Conservation (phyloP, 1,140 invertebrate species). For the Heliconius eleuchia region DNA sequence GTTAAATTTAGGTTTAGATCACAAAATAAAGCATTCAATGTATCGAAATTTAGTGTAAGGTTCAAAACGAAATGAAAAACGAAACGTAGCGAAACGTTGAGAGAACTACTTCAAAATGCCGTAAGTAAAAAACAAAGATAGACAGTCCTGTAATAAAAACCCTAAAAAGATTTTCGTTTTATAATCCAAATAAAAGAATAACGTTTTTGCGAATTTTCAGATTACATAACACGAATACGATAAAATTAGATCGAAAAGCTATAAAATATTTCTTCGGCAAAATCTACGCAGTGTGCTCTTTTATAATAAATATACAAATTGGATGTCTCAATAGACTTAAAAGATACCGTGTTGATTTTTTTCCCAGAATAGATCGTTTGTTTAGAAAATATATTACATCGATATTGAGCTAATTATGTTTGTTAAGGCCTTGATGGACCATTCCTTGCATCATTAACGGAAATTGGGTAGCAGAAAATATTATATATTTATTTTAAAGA, state of each 20-base stretch:
- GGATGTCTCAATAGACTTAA: not conserved
- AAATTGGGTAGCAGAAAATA: not conserved
- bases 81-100: too few species aligned
- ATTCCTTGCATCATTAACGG: not conserved
- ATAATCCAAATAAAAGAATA: not conserved
- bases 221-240: not conserved
- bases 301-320: slow-evolving; percentile 11
- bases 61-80: too few species aligned
- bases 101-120: too few species aligned
- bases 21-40: too few species aligned
- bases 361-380: not conserved
- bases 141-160: not conserved
- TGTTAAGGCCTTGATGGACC: not conserved
- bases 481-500: too few species aligned
- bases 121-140: not conserved
- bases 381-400: not conserved
- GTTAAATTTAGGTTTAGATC: too few species aligned
- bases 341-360: not conserved
- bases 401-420: not conserved
- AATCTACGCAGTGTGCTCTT: not conserved
- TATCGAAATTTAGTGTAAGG: too few species aligned
- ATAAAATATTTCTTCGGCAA: not conserved
- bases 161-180: not conserved
- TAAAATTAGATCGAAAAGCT: slow-evolving; percentile 11
- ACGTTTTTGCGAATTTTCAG: not conserved